Percentiles rank a stretch among this genome's conserved stretches.
Conservation (phyloP, 30 jellyfish, hydroid and myxozoan genomes). For the Hydra vulgaris region DNA sequence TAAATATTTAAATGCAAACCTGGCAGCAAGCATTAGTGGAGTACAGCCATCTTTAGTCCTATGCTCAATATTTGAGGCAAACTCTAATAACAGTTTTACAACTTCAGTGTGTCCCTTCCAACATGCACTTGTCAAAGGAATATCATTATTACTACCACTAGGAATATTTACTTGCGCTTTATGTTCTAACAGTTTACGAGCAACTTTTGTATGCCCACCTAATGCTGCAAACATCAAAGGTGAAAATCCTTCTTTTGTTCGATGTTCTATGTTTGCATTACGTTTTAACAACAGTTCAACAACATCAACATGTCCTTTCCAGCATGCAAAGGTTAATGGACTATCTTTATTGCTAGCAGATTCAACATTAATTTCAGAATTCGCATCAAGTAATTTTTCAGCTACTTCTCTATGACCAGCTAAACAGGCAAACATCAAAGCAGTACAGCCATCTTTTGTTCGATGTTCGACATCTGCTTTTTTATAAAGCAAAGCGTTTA, state of each 20-base stretch:
- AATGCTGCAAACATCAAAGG: constrained; percentile 98
- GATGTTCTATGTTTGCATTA: constrained; percentile 79
- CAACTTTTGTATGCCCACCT: constrained; percentile 96
- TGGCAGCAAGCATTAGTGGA: constrained; percentile 95
- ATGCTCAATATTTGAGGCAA: constrained; percentile 73
- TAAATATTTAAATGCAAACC: constrained; percentile 34
- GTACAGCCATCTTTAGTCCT: constrained; percentile 97
- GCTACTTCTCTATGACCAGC: constrained; percentile 86
- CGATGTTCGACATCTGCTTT: constrained; percentile 94
- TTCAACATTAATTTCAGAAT: constrained; percentile 86
- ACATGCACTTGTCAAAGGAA: constrained; percentile 96
- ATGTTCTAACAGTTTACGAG: constrained; percentile 56
- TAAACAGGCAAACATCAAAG: constrained; percentile 88
- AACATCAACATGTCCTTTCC: constrained; percentile 91
- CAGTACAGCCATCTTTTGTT: constrained; percentile 98
- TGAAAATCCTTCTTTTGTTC: constrained; percentile 93
- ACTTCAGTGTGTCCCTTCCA: constrained; percentile 98
- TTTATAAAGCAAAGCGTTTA: constrained; percentile 54
- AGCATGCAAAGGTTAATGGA: constrained; percentile 89
- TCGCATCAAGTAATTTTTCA: constrained; percentile 56
- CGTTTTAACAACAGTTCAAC: constrained; percentile 70
- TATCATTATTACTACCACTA: constrained; percentile 89
- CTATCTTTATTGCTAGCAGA: constrained; percentile 94
- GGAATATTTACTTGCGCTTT: constrained; percentile 87
- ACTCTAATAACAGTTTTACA: constrained; percentile 60